Evolutionary conservation across 1,140 invertebrate genomes (phyloP), one percentile per base, ranked within the genome.

Genomic region (Temnothorax longispinosus): DNA sequence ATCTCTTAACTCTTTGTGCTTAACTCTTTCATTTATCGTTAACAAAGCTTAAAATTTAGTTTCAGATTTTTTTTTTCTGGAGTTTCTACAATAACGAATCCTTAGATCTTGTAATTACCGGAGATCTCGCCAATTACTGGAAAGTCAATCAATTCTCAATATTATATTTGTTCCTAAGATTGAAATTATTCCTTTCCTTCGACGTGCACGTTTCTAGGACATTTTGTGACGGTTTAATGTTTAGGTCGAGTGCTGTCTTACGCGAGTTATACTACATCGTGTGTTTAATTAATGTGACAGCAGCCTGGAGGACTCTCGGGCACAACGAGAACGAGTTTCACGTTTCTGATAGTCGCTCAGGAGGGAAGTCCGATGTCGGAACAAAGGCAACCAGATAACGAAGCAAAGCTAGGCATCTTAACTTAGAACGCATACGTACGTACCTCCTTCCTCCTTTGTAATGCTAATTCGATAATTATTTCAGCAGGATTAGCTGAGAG

Each of bases 401-500:
- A 89, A 82, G 80, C 71, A 76, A 87, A 85, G 85, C 84, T 89
- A 87, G 76, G 85, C 85, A 80, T 90, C 88, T 90, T 89, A 81
- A 69, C 82, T 67, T 56, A 54, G 82, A 89, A 88, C 87, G 71
- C 71, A 64, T 62, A 67, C 64, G 64, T 67, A 76, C 52, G 80
- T 81, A 52, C 56, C 88, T 77, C 71, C 88, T 89, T 82, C 77
- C 65, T 89, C 72, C 88, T 89, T 90, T 90, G 88, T 89, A 87
- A 90, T 89, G 88, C 88, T 90, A 89, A 90, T 90, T 89, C 71
- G 86, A 90, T 75, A 90, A 90, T 90, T 89, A 90, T 89, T 89
- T 89, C 88, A 89, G 84, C 56, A 60, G 71, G 74, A 89, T 81
- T 67, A 69, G 75, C 54, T 62, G 62, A 75, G 52, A 50, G 13